These are phyloP conservation scores for Florisuga fusca DNA, from an alignment of 2,797 vertebrate genomes.

Conservation along the genomic window DNA sequence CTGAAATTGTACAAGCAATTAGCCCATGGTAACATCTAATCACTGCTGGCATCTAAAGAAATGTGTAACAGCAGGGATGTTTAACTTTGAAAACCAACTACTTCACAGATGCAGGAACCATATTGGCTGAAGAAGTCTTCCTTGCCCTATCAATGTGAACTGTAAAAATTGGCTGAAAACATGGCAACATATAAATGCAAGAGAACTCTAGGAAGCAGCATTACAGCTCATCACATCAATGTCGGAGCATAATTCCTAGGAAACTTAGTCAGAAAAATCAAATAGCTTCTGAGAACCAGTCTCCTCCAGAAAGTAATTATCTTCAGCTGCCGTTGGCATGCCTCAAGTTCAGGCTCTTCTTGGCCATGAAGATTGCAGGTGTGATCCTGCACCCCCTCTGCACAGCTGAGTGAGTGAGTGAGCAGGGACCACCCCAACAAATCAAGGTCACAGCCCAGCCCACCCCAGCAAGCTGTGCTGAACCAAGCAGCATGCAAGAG, in stretches of 20 bases:
- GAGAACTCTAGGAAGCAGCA: not conserved
- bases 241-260: not conserved
- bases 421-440: not conserved
- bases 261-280: not conserved
- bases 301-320: not conserved
- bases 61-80: slow-evolving; percentile 4
- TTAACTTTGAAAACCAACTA: slow-evolving; percentile 56
- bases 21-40: slow-evolving; percentile 48
- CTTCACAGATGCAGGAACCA: slow-evolving; percentile 47
- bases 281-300: not conserved
- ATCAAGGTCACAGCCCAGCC: not conserved
- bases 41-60: slow-evolving; percentile 53
- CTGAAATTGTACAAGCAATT: slow-evolving; percentile 47
- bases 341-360: not conserved
- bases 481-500: not conserved
- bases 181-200: not conserved
- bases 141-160: not conserved
- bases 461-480: not conserved
- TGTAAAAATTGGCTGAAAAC: not conserved
- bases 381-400: not conserved
- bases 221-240: not conserved
- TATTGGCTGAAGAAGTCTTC: slow-evolving; percentile 45
- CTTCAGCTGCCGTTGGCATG: not conserved
- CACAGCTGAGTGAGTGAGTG: not conserved
- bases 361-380: not conserved